phyloP scores from a whole-genome alignment of 2,888 invertebrate genomes.

The Oasisia sp. region DNA sequence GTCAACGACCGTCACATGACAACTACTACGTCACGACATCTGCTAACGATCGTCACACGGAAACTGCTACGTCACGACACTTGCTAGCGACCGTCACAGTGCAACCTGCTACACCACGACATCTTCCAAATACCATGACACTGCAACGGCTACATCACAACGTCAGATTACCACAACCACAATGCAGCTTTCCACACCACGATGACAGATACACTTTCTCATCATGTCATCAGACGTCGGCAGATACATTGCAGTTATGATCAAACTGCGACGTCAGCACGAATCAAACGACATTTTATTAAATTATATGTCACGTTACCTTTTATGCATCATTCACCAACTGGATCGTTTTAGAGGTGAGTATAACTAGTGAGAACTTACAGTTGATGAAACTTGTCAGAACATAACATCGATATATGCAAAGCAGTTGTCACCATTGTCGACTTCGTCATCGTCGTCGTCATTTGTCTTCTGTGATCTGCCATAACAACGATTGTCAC shows the following conservation, averaged over 20 bases:
- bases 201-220: too few relatives aligned
- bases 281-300: neutral
- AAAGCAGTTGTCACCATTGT: neutral
- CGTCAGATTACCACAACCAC: neutral
- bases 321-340: neutral
- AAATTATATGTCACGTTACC: neutral
- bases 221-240: too few relatives aligned
- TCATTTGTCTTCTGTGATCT: neutral
- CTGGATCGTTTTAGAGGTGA: neutral
- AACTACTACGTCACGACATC: too few relatives aligned
- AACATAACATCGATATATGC: neutral
- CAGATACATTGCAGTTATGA: too few relatives aligned
- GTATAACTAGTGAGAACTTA: neutral
- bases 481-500: neutral
- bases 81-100: too few relatives aligned
- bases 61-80: too few relatives aligned
- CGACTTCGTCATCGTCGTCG: neutral
- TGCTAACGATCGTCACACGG: too few relatives aligned
- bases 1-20: too few relatives aligned
- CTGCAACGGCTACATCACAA: neutral
- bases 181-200: too few relatives aligned
- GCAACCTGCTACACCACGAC: too few relatives aligned
- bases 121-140: too few relatives aligned
- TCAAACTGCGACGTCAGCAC: neutral
- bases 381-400: neutral